phyloP scores from a whole-genome alignment of 2,113 vertebrate species.

The Gobius niger region DNA sequence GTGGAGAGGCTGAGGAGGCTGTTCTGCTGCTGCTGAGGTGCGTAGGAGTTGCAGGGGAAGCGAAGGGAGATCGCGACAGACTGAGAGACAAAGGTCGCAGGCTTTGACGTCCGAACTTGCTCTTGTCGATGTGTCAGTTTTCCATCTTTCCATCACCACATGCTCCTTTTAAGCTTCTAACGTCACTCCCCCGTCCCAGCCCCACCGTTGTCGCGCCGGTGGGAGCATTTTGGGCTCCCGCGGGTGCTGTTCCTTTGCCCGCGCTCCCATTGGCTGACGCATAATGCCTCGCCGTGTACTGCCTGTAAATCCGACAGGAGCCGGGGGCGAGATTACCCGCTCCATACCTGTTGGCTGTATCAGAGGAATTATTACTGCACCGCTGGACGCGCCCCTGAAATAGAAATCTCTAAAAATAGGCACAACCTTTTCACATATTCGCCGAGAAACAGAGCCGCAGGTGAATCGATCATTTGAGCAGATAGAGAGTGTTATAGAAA shows the following conservation, averaged over 20 bases:
- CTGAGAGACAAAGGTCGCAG: too few species aligned
- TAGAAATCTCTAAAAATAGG: slow-evolving; percentile 57
- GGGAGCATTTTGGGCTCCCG: slow-evolving; percentile 36
- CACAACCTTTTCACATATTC: slow-evolving; percentile 3
- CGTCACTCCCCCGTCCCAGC: slow-evolving; percentile 44
- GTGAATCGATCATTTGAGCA: slow-evolving; percentile 43
- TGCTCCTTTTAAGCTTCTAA: slow-evolving; percentile 11
- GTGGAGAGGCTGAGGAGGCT: too few species aligned
- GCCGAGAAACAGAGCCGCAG: slow-evolving; percentile 4
- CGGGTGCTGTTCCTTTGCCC: slow-evolving; percentile 40
- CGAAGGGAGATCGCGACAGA: too few species aligned
- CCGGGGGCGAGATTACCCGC: slow-evolving; percentile 60
- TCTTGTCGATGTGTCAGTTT: not conserved
- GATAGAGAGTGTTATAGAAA: not conserved
- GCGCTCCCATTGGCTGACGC: slow-evolving; percentile 50
- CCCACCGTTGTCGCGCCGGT: slow-evolving; percentile 25
- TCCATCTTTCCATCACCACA: not conserved
- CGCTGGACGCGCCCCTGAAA: slow-evolving; percentile 52
- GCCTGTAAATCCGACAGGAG: slow-evolving; percentile 44
- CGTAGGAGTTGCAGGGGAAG: too few species aligned
- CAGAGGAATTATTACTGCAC: slow-evolving; percentile 63
- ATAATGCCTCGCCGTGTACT: slow-evolving; percentile 40
- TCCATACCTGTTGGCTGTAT: slow-evolving; percentile 69
- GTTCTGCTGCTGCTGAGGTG: too few species aligned
- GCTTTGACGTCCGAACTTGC: too few species aligned